Percentiles rank a stretch among this genome's conserved stretches.
Conservation (phyloP, 2,113 vertebrate genomes). For the Scortum barcoo region DNA sequence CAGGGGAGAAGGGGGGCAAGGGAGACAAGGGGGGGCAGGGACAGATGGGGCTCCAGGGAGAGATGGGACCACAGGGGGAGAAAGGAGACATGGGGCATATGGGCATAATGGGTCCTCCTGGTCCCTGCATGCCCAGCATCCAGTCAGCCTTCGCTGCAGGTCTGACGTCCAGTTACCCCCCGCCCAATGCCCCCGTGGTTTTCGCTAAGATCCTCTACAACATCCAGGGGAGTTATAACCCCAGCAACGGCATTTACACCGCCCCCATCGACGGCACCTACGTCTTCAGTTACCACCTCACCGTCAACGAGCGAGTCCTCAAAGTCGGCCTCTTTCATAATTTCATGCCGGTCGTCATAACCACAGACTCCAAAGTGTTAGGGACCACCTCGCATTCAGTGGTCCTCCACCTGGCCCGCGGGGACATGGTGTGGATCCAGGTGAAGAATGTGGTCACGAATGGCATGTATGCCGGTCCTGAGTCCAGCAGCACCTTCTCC, state of each 20-base stretch:
- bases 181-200: slow-evolving; percentile 60
- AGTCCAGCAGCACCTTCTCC: slow-evolving; percentile 79
- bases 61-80: slow-evolving; percentile 40
- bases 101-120: slow-evolving; percentile 74
- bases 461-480: slow-evolving; percentile 66
- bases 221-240: slow-evolving; percentile 66
- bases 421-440: slow-evolving; percentile 80
- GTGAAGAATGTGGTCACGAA: slow-evolving; percentile 71
- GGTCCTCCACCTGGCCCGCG: slow-evolving; percentile 65
- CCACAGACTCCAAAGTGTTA: slow-evolving; percentile 46
- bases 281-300: slow-evolving; percentile 77
- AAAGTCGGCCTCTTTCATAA: slow-evolving; percentile 79
- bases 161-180: slow-evolving; percentile 62
- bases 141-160: slow-evolving; percentile 78
- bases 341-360: slow-evolving; percentile 67
- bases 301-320: slow-evolving; percentile 46
- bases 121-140: slow-evolving; percentile 75
- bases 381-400: slow-evolving; percentile 75
- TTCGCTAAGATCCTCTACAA: slow-evolving; percentile 71
- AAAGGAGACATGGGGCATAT: slow-evolving; percentile 64
- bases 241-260: slow-evolving; percentile 64
- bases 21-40: slow-evolving; percentile 66
- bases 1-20: slow-evolving; percentile 59
- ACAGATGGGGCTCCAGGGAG: slow-evolving; percentile 48
- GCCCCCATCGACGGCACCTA: slow-evolving; percentile 82